Base-by-base conservation (phyloP, 2,888 invertebrate species). In the Colostygia pectinataria region DNA sequence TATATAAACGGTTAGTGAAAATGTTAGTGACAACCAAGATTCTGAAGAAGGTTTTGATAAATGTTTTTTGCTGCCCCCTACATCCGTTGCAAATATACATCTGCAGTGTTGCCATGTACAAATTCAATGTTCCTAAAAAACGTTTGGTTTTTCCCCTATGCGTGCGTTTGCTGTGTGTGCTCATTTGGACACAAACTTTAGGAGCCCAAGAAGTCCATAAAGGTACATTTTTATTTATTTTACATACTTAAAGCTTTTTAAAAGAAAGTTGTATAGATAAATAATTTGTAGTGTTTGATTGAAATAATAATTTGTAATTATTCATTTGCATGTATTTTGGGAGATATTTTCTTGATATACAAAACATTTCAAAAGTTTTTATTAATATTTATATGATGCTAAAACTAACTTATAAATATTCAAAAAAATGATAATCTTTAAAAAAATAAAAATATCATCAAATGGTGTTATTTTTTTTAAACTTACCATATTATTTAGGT, bases 121-220 rank as follows among this genome's bases (percentile, higher is more conserved):
- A 23, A 31, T 37, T 41, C 12, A 42, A 44, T 51, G 44, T 53
- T 50, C 28, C 45, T 54, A 53, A 57, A 49, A 18, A 27, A 9
- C 40, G 42, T 65, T 60, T 59, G 64, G 53, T 63, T 61, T 73
- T 80, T 78, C 65, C 68, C 71, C 77, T 77, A 68, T 71, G 73
- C 75, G 65, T 77, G 77, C 71, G 75, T 77, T 60, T 78, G 74
- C 71, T 65, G 71, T 74, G 65, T 68, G 72, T 68, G 37, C 46
- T 36, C 48, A 54, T 12, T 28, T 6, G 29, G 39, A 40, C 14
- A 8, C 15, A 18, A 32, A 57, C 50, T 49, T 52, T 65, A 90
- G 90, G 90, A 90, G 76, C 90, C 89, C 55, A 88, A 80, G 68
- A 88, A 87, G 67, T 88, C 82, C 1, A 90, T 90, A 20, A 89